Percentiles rank a stretch among this genome's conserved stretches.
Evolutionary conservation across 2,797 vertebrate genomes (phyloP).

Genomic region (Phataginus tetradactyla): DNA sequence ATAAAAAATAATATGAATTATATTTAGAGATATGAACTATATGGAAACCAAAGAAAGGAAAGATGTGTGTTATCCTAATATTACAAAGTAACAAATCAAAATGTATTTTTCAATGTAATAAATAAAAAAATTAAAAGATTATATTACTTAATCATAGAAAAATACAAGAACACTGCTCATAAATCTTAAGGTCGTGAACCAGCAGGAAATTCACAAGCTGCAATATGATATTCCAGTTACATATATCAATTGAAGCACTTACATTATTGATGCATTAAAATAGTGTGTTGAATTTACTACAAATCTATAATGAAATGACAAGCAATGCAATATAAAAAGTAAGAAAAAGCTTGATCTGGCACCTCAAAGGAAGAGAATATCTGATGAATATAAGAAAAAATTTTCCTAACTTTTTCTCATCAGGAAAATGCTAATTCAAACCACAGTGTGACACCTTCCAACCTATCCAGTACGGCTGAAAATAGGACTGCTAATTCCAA

Average conservation of each 20-base stretch:
- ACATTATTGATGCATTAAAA: no score
- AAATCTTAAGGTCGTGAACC: background rate
- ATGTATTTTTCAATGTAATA: background rate
- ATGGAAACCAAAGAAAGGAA: background rate
- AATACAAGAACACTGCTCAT: background rate
- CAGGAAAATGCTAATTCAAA: background rate
- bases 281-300: background rate
- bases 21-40: background rate
- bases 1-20: background rate
- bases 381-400: background rate
- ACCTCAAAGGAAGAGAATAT: background rate
- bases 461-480: no score
- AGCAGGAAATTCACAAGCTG: background rate
- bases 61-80: background rate
- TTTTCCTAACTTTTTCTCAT: background rate
- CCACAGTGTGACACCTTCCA: background rate
- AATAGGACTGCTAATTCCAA: background rate
- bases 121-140: background rate
- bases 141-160: background rate
- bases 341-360: background rate
- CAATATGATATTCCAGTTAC: background rate
- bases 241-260: background rate
- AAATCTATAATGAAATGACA: background rate
- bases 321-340: background rate
- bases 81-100: background rate